These are phyloP conservation scores for Tridacna gigas DNA, from an alignment of 2,888 invertebrate genomes.

Conservation along the genomic window DNA sequence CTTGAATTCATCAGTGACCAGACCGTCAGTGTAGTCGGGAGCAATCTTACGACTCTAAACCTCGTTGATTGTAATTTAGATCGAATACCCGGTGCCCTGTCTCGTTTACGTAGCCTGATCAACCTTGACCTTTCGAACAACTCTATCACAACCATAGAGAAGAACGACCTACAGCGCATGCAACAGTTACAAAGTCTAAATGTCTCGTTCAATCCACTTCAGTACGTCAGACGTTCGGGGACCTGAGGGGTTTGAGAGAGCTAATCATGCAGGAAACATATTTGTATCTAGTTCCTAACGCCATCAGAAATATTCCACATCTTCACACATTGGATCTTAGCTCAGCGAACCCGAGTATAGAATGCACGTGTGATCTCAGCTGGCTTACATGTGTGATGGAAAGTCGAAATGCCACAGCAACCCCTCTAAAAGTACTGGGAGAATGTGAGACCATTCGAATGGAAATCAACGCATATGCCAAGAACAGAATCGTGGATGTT, in stretches of 20 bases:
- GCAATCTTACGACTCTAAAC: slow-evolving; percentile 56
- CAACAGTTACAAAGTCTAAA: slow-evolving; percentile 30
- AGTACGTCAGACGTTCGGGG: slow-evolving; percentile 59
- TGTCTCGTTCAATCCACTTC: slow-evolving; percentile 59
- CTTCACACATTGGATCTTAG: slow-evolving; percentile 38
- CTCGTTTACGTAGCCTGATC: slow-evolving; percentile 38
- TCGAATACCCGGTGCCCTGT: slow-evolving; percentile 66
- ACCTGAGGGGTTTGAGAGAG: slow-evolving; percentile 34
- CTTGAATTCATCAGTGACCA: slow-evolving; percentile 67
- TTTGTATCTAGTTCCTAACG: slow-evolving; percentile 58
- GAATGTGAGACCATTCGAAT: slow-evolving; percentile 50
- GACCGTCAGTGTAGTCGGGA: slow-evolving; percentile 48
- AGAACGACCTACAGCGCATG: slow-evolving; percentile 62
- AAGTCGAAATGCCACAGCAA: slow-evolving; percentile 44
- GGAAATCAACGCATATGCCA: slow-evolving; percentile 37
- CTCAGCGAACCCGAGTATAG: slow-evolving; percentile 30
- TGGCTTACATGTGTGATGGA: slow-evolving; percentile 60
- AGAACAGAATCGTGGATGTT: background rate
- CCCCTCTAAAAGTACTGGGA: slow-evolving; percentile 34
- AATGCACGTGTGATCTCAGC: slow-evolving; percentile 62
- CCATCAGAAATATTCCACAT: slow-evolving; percentile 49
- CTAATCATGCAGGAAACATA: slow-evolving; percentile 49
- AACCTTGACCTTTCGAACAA: slow-evolving; percentile 64
- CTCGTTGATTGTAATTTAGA: slow-evolving; percentile 61
- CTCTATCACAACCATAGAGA: slow-evolving; percentile 65